Base-by-base conservation (phyloP, 2,797 vertebrate species). In the Phylloscopus collybita region DNA sequence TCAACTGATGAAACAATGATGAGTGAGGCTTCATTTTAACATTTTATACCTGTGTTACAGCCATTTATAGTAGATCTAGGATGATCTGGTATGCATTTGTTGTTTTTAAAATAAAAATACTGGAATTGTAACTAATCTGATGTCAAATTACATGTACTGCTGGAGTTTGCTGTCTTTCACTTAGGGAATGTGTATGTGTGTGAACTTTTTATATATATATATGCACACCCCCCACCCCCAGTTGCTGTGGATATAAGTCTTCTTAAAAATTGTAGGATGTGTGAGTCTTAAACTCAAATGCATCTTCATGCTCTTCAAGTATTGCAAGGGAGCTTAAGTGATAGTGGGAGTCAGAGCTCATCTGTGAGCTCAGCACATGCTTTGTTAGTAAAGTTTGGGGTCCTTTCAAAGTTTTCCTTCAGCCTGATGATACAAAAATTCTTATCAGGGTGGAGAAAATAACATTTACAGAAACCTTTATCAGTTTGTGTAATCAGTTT, bases 331-430 rank as follows among this genome's bases (percentile, higher is more conserved):
- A 44, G 5, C 45, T 76, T 53, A 16, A 11, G 30, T 42, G 60
- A n/a, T 44, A 80, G 32, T 36, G 34, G 29, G 49, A 49, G 23
- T 17, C 18, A 32, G 54, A 69, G 50, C 38, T 38, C 23, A 60
- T 26, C 42, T 66, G 13, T 85, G 88, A 86, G 60, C 45, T 15
- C 23, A 59, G 53, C 26, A 7, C 20, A 8, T 82, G 30, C 60
- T 88, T 70, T 45, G 45, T 61, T 73, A 45, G 15, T 30, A 16
- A n/a, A 42, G 36, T 29, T 62, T 66, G 42, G n/a, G 72, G 21
- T 81, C 38, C 61, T 92, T 94, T 88, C 73, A 40, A n/a, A 54
- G 72, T 92, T 95, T 79, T 92, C 22, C 67, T 87, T 92, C 85
- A 78, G 67, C 56, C 65, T 90, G 57, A n/a, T 57, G 69, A 30